These are phyloP conservation scores for Helogale parvula DNA, from an alignment of 2,113 vertebrate genomes.

Conservation along the genomic window DNA sequence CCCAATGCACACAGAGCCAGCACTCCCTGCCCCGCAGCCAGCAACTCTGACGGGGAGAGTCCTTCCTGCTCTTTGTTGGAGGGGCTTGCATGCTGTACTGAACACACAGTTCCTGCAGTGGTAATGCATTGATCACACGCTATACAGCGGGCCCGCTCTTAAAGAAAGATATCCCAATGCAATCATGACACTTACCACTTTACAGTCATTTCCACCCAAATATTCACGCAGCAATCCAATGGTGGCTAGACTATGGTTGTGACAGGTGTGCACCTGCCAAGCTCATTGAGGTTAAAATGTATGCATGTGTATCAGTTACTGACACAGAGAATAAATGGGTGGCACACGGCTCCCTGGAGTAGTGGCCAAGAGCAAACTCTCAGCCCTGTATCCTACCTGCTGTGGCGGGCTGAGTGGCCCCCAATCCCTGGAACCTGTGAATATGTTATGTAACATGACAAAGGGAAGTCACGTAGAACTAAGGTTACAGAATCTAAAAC, in stretches of 20 bases:
- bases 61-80: neutral
- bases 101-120: neutral
- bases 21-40: neutral
- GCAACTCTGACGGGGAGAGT: neutral
- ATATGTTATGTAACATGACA: neutral
- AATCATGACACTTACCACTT: neutral
- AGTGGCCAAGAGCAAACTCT: neutral
- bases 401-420: neutral
- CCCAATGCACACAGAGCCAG: neutral
- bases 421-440: neutral
- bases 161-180: neutral
- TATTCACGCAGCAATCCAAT: neutral
- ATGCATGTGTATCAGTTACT: too few species aligned
- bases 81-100: neutral
- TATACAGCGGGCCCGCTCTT: neutral
- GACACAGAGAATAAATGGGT: neutral
- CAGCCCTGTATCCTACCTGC: neutral
- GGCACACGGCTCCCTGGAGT: fast-evolving
- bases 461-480: neutral
- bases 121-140: neutral
- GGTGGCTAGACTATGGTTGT: fast-evolving
- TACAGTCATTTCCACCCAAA: neutral
- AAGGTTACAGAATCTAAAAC: neutral
- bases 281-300: neutral
- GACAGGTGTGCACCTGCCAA: neutral